phyloP scores from a whole-genome alignment of 1,140 invertebrate species.

The Drosophila nasuta region DNA sequence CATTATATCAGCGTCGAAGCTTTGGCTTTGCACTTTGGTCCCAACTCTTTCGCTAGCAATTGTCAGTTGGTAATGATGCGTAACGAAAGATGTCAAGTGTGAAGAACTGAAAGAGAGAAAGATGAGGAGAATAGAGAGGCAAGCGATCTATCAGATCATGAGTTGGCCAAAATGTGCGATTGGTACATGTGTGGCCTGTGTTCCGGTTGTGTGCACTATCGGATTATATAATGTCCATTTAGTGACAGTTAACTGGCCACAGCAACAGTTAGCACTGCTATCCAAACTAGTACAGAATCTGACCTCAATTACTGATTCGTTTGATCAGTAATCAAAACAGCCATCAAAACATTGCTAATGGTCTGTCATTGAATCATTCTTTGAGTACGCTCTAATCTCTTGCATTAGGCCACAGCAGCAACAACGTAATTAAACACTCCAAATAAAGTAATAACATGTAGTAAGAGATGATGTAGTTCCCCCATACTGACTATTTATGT shows the following conservation, averaged over 20 bases:
- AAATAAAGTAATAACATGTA: slow-evolving; percentile 14
- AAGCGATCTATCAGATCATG: slow-evolving; percentile 27
- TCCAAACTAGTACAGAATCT: slow-evolving; percentile 50
- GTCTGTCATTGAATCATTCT: not conserved
- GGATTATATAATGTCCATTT: slow-evolving; percentile 43
- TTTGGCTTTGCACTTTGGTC: slow-evolving; percentile 17
- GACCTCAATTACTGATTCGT: slow-evolving; percentile 12
- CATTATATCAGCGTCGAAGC: slow-evolving; percentile 46
- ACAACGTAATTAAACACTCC: slow-evolving; percentile 14
- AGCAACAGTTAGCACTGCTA: slow-evolving; percentile 35
- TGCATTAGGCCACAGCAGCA: not conserved
- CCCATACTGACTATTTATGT: slow-evolving; percentile 33
- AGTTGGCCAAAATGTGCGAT: slow-evolving; percentile 60
- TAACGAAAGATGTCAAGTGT: slow-evolving; percentile 50
- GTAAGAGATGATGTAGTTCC: slow-evolving; percentile 37
- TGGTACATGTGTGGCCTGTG: slow-evolving; percentile 46
- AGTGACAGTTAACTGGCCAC: slow-evolving; percentile 55
- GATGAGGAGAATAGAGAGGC: no score
- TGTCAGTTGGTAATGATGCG: slow-evolving; percentile 66
- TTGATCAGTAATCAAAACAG: not conserved
- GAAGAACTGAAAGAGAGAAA: not conserved
- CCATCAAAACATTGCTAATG: slow-evolving; percentile 4
- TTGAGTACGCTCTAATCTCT: not conserved
- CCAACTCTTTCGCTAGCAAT: slow-evolving; percentile 31
- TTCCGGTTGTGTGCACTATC: slow-evolving; percentile 44